Conservation (phyloP, 2,888 invertebrate species). For the Polydesmus complanatus region DNA sequence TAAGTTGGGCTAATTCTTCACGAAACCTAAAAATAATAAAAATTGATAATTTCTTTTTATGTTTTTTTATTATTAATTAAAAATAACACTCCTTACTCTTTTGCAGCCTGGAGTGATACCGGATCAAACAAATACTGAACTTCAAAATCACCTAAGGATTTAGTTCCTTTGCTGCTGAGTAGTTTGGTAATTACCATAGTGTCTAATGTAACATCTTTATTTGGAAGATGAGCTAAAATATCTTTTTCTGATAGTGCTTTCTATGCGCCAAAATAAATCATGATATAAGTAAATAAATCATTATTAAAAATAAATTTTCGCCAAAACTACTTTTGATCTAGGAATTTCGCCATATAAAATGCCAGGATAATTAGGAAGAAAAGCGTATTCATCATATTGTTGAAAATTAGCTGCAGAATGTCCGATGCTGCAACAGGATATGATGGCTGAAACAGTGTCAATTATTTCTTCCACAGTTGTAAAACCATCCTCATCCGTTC, state of each 20-base stretch:
- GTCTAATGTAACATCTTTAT: conserved; percentile 30
- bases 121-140: conserved; percentile 34
- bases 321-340: conserved; percentile 24
- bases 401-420: conserved; percentile 28
- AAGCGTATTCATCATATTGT: conserved; percentile 28
- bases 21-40: conserved; percentile 25
- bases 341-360: conserved; percentile 24
- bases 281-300: background rate
- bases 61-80: conserved; percentile 17
- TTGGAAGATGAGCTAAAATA: conserved; percentile 29
- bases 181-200: conserved; percentile 35
- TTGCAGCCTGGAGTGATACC: conserved; percentile 25
- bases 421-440: conserved; percentile 26
- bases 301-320: background rate
- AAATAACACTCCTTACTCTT: too few species aligned
- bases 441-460: conserved; percentile 24
- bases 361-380: conserved; percentile 28
- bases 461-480: conserved; percentile 23
- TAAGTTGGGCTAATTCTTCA: conserved; percentile 28
- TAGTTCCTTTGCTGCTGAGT: conserved; percentile 32
- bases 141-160: conserved; percentile 34
- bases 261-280: conserved; percentile 19
- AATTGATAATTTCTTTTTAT: background rate
- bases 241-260: conserved; percentile 27
- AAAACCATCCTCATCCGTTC: conserved; percentile 22